Percentiles rank a stretch among this genome's conserved stretches.
Evolutionary conservation across 2,797 vertebrate genomes (phyloP).

Genomic region (Sebastes ruberrimus): DNA sequence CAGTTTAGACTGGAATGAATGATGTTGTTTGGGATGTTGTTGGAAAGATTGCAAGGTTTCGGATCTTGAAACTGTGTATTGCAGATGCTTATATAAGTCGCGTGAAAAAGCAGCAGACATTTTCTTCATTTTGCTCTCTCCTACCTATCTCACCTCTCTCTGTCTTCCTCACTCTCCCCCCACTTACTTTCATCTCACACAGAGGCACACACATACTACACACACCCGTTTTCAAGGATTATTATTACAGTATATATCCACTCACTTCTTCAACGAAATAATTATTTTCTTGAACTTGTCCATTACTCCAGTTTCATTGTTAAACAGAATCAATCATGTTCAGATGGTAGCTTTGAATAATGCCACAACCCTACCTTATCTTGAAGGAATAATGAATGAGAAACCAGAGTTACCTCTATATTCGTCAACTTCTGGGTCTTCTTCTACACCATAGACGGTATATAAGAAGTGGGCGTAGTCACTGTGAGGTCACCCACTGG

Average conservation of each 20-base stretch:
- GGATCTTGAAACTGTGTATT: constrained; percentile 17
- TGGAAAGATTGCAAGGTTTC: not conserved
- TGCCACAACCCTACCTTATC: constrained; percentile 6
- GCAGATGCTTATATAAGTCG: constrained; percentile 20
- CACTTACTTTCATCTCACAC: constrained; percentile 5
- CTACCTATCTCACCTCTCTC: not conserved
- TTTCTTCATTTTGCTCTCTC: not conserved
- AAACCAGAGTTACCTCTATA: constrained; percentile 5
- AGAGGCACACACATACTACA: not conserved
- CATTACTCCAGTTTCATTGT: not conserved
- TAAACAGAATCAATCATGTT: constrained; percentile 15
- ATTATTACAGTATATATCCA: not conserved
- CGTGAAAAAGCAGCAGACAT: not conserved
- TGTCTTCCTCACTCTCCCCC: not conserved
- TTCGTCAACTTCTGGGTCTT: not conserved
- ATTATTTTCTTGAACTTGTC: constrained; percentile 16
- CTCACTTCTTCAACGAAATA: not conserved
- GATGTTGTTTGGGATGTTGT: constrained; percentile 3
- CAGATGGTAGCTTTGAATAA: constrained; percentile 6
- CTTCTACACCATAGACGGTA: not conserved
- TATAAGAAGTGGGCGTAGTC: too few relatives aligned
- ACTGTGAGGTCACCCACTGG: too few relatives aligned
- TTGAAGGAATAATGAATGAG: not conserved
- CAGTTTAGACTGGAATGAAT: constrained; percentile 27
- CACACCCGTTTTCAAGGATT: not conserved